These are phyloP conservation scores for Arizona elegans DNA, from an alignment of 2,113 vertebrate genomes.

Conservation along the genomic window DNA sequence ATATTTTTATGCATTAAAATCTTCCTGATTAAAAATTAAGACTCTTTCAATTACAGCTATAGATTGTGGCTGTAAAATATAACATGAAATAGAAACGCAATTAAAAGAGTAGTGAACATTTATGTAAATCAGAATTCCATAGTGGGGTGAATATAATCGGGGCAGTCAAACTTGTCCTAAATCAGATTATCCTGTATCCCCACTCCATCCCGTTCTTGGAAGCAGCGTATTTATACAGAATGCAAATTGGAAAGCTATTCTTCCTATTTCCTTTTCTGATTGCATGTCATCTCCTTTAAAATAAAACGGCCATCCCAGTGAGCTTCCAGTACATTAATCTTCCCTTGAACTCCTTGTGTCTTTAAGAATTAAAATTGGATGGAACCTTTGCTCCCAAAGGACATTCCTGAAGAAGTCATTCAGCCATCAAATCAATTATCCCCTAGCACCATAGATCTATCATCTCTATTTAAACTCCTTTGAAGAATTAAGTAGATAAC, in stretches of 20 bases:
- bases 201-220: constrained; percentile 16
- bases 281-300: constrained; percentile 12
- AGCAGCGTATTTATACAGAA: constrained; percentile 35
- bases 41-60: constrained; percentile 58
- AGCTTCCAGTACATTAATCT: constrained; percentile 11
- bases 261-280: not conserved
- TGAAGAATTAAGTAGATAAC: constrained; percentile 6
- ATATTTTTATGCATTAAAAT: constrained; percentile 55
- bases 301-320: not conserved
- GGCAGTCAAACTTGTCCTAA: constrained; percentile 34
- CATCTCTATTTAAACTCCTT: constrained; percentile 30
- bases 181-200: constrained; percentile 31
- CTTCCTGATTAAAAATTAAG: constrained; percentile 63
- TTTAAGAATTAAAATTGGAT: constrained; percentile 29
- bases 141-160: constrained; percentile 60
- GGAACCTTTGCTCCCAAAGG: not conserved
- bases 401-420: not conserved
- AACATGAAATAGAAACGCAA: constrained; percentile 57
- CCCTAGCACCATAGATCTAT: constrained; percentile 18
- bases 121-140: constrained; percentile 51
- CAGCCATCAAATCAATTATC: constrained; percentile 37
- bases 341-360: constrained; percentile 15
- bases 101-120: constrained; percentile 52
- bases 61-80: constrained; percentile 57
- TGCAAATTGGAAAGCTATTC: not conserved